Evolutionary conservation across 2,797 vertebrate genomes (phyloP).

Genomic region (Bradypodion ventrale): DNA sequence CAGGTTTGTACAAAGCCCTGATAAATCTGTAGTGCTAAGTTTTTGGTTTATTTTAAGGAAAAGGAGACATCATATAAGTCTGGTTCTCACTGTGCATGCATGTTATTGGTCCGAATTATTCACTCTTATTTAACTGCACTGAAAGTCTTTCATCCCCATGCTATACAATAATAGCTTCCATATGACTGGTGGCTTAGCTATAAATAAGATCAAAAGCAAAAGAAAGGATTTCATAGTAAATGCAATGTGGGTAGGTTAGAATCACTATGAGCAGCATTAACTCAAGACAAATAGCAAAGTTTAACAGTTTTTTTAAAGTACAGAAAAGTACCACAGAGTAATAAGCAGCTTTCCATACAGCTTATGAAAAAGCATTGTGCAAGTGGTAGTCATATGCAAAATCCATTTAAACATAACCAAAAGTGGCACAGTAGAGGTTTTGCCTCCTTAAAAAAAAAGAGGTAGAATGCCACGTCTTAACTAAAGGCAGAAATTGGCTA

Average conservation of each 20-base stretch:
- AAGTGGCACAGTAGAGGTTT: slow-evolving; percentile 20
- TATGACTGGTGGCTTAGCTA: slow-evolving; percentile 77
- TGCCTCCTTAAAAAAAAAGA: not conserved
- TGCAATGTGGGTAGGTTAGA: slow-evolving; percentile 55
- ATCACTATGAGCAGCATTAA: slow-evolving; percentile 73
- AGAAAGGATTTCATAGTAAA: slow-evolving; percentile 77
- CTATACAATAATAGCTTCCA: slow-evolving; percentile 78
- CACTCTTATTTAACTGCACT: slow-evolving; percentile 69
- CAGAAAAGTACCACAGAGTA: slow-evolving; percentile 38
- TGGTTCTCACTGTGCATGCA: slow-evolving; percentile 57
- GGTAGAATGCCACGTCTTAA: not conserved
- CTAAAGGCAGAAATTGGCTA: not conserved
- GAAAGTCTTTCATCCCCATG: slow-evolving; percentile 76
- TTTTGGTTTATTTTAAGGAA: no score
- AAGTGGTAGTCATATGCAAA: slow-evolving; percentile 47
- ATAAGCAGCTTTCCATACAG: slow-evolving; percentile 45
- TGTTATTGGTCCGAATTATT: slow-evolving; percentile 72
- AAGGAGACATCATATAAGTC: slow-evolving; percentile 53
- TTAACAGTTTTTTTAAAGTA: slow-evolving; percentile 39
- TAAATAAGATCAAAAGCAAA: slow-evolving; percentile 83
- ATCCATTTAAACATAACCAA: slow-evolving; percentile 4
- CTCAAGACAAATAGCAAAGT: slow-evolving; percentile 67
- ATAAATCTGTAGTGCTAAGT: slow-evolving; percentile 43
- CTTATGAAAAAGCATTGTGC: slow-evolving; percentile 36
- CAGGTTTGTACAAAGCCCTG: slow-evolving; percentile 61